phyloP scores from a whole-genome alignment of 2,797 vertebrate genomes.

The Amniataba percoides region DNA sequence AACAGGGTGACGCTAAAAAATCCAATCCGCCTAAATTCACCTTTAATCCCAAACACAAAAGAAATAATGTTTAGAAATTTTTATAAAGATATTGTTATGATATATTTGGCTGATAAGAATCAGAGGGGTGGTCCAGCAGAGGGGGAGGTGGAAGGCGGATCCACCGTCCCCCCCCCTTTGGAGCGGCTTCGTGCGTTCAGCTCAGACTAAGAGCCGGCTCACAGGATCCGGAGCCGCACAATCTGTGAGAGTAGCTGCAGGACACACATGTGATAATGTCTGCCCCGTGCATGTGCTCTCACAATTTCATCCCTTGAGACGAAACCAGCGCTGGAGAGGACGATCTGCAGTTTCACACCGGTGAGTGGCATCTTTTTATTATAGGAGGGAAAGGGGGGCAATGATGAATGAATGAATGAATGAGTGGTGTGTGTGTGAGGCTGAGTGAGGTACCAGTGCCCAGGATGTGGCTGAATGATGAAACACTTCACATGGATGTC shows the following conservation, averaged over 20 bases:
- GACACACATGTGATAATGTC: conserved; percentile 73
- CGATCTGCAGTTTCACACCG: conserved; percentile 32
- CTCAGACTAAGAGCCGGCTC: not conserved
- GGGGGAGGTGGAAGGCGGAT: not conserved
- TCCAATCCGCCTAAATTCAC: rapidly evolving
- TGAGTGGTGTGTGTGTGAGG: not conserved
- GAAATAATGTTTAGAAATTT: no score
- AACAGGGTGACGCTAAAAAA: rapidly evolving
- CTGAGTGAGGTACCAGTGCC: conserved; percentile 46
- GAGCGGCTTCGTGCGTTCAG: rapidly evolving
- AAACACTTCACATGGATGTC: conserved; percentile 80
- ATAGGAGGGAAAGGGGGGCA: not conserved
- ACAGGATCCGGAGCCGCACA: not conserved
- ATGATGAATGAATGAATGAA: not conserved
- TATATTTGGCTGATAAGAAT: rapidly evolving
- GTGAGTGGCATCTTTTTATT: conserved; percentile 56
- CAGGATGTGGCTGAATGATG: conserved; percentile 81
- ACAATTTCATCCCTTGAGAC: conserved; percentile 84
- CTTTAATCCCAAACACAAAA: rapidly evolving
- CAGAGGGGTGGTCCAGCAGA: rapidly evolving
- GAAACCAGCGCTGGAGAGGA: conserved; percentile 21
- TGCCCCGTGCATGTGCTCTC: conserved; percentile 81
- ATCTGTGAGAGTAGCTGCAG: not conserved
- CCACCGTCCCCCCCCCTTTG: not conserved
- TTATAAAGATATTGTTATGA: no score